Conservation (phyloP, 1,140 invertebrate genomes). For the Helicoverpa armigera region DNA sequence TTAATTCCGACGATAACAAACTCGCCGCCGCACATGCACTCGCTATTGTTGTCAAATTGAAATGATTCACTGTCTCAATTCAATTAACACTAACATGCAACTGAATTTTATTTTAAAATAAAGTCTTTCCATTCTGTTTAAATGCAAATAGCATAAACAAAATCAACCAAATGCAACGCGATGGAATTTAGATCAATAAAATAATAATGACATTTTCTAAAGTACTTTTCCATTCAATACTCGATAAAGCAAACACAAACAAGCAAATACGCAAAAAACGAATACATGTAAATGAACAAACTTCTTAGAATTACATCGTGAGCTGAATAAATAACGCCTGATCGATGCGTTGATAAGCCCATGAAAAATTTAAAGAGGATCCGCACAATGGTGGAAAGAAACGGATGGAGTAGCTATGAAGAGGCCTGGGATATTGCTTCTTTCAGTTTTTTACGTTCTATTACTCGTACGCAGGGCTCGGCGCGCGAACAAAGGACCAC, state of each 20-base stretch:
- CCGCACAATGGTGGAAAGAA: conserved; percentile 64
- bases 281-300: conserved; percentile 82
- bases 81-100: conserved; percentile 9
- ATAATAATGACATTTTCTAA: conserved; percentile 13
- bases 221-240: conserved; percentile 73
- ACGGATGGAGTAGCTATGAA: conserved; percentile 64
- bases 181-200: conserved; percentile 60
- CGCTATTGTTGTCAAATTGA: conserved; percentile 26
- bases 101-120: background rate
- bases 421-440: conserved; percentile 67
- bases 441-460: conserved; percentile 66
- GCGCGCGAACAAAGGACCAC: conserved; percentile 66
- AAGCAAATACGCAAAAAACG: conserved; percentile 76
- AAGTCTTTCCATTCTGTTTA: background rate
- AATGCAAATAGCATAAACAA: background rate
- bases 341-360: conserved; percentile 81
- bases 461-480: conserved; percentile 60
- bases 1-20: conserved; percentile 66
- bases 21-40: conserved; percentile 14
- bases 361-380: conserved; percentile 78
- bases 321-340: conserved; percentile 79
- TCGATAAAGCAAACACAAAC: conserved; percentile 75
- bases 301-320: conserved; percentile 79
- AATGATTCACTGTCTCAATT: conserved; percentile 27
- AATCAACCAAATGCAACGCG: conserved; percentile 11